phyloP scores from a whole-genome alignment of 2,113 vertebrate genomes.

The Cyprinus carpio region DNA sequence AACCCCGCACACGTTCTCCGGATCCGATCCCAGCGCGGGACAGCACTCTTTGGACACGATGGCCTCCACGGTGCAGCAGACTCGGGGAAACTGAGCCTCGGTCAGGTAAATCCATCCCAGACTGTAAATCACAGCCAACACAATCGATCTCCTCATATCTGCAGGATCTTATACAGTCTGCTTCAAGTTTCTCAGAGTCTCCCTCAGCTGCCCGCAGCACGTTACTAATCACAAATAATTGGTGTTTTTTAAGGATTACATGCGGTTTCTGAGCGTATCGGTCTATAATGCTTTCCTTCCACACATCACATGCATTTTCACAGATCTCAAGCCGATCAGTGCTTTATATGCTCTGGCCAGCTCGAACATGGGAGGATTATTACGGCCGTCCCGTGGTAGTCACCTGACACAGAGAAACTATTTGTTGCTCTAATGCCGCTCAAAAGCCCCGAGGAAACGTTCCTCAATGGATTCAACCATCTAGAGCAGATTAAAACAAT shows the following conservation, averaged over 20 bases:
- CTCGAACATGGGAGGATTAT: conserved; percentile 66
- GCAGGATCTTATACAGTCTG: neutral
- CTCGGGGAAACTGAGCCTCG: conserved; percentile 86
- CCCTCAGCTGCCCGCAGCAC: neutral
- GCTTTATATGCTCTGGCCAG: neutral
- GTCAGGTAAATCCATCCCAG: neutral
- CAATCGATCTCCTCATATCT: conserved; percentile 49
- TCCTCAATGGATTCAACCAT: neutral
- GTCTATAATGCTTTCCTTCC: conserved; percentile 32
- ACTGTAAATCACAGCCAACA: conserved; percentile 56
- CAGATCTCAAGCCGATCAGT: neutral
- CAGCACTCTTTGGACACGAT: too few relatives aligned
- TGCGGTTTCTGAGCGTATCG: conserved; percentile 42
- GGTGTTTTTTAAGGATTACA: conserved; percentile 66
- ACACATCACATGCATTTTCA: conserved; percentile 61
- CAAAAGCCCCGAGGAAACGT: conserved; percentile 17
- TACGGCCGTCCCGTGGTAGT: conserved; percentile 73
- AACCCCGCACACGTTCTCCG: conserved; percentile 79
- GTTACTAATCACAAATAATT: conserved; percentile 28
- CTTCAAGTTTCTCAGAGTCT: neutral
- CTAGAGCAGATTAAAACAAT: neutral
- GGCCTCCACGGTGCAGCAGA: conserved; percentile 88
- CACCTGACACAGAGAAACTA: conserved; percentile 71
- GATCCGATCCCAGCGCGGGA: conserved; percentile 74
- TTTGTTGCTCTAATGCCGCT: conserved; percentile 3